A percentile compares a stretch with the other conserved stretches of the same genome.
Conservation (phyloP, 2,113 vertebrate species). For the Rutilus rutilus region DNA sequence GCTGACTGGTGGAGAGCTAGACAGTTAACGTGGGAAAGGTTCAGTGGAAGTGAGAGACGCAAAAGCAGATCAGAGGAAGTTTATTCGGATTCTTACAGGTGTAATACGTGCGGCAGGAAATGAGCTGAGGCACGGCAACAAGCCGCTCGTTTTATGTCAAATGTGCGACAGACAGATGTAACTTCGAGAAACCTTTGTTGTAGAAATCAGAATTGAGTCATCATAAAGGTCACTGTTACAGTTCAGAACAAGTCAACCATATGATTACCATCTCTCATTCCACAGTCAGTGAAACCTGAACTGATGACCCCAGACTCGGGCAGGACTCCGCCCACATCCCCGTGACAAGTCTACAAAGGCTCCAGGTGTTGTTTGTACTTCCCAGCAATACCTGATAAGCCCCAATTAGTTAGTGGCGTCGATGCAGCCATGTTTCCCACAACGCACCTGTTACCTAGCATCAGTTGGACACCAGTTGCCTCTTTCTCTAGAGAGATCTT, state of each 20-base stretch:
- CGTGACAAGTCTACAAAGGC: constrained; percentile 66
- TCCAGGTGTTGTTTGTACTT: constrained; percentile 64
- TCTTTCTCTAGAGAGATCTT: constrained; percentile 54
- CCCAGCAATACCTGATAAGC: constrained; percentile 75
- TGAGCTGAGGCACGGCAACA: constrained; percentile 1
- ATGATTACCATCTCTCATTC: neutral
- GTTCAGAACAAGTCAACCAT: neutral
- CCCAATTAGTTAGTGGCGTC: constrained; percentile 70
- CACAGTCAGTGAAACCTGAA: constrained; percentile 59
- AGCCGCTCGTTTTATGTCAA: neutral
- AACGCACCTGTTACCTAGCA: constrained; percentile 61
- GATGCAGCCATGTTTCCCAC: constrained; percentile 30
- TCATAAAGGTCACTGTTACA: neutral
- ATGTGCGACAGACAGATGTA: neutral
- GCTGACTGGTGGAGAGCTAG: neutral
- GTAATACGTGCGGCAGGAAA: constrained; percentile 41
- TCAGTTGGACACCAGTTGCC: constrained; percentile 36
- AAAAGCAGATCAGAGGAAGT: constrained; percentile 13
- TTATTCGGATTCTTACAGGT: constrained; percentile 40
- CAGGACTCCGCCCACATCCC: constrained; percentile 27
- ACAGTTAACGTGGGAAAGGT: constrained; percentile 53
- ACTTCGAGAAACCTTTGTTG: neutral
- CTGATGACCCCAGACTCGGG: constrained; percentile 48
- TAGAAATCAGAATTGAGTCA: neutral
- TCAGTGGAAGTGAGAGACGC: constrained; percentile 50